A percentile compares a stretch with the other conserved stretches of the same genome.
Evolutionary conservation across 2,797 vertebrate species (phyloP).

Genomic region (Sciurus carolinensis): DNA sequence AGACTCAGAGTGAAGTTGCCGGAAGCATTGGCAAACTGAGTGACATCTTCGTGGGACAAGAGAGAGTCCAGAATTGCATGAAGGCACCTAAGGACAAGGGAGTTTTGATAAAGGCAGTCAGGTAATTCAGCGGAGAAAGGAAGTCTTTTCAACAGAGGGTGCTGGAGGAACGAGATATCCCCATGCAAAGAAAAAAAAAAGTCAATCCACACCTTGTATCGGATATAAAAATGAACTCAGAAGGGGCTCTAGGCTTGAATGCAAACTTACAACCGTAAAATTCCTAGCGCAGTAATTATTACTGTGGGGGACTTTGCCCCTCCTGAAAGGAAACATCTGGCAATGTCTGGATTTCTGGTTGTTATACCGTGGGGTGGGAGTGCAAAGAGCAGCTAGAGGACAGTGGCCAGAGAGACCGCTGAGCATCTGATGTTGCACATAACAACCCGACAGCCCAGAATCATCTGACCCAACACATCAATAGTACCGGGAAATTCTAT

Average conservation of each 20-base stretch:
- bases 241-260: neutral
- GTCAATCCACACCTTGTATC: neutral
- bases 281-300: neutral
- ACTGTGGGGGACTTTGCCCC: neutral
- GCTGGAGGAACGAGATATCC: neutral
- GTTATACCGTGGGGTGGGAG: neutral
- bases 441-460: neutral
- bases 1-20: neutral
- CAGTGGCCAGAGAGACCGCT: neutral
- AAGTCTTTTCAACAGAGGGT: neutral
- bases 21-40: neutral
- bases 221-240: neutral
- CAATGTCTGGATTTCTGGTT: neutral
- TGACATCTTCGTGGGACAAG: neutral
- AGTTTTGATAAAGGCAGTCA: neutral
- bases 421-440: neutral
- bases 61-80: neutral
- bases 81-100: neutral
- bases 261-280: neutral
- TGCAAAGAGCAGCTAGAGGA: neutral
- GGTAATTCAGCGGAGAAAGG: neutral
- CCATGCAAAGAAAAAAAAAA: neutral
- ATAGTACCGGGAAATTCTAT: neutral
- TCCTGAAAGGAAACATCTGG: neutral
- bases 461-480: neutral